Evolutionary conservation across 2,113 vertebrate genomes (phyloP).

Genomic region (Hippocampus abdominalis): DNA sequence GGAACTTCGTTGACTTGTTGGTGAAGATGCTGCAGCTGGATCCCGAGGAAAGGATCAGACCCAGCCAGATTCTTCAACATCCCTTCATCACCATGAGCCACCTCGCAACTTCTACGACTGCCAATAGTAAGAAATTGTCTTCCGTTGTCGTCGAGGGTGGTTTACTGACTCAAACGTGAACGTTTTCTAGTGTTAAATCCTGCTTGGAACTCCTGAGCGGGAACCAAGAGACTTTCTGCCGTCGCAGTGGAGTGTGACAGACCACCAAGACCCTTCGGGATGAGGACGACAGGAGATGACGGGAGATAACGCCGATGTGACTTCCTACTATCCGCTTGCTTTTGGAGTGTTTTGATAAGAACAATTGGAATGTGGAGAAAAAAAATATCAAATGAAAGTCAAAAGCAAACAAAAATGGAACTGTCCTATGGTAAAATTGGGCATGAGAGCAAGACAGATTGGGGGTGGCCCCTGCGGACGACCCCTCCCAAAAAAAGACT

Average conservation of each 20-base stretch:
- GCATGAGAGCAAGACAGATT: not conserved
- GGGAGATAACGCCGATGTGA: not conserved
- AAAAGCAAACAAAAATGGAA: not conserved
- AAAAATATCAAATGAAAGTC: not conserved
- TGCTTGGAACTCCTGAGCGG: not conserved
- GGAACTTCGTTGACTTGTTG: constrained; percentile 3
- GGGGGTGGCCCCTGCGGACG: too few relatives aligned
- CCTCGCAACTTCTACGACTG: not conserved
- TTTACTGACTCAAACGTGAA: not conserved
- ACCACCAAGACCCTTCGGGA: not conserved
- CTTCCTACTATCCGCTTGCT: not conserved
- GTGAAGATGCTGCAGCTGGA: constrained; percentile 9
- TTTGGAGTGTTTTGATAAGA: not conserved
- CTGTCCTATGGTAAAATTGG: not conserved
- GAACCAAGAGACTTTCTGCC: constrained; percentile 2
- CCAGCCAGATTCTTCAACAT: constrained; percentile 3
- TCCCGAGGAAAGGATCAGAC: not conserved
- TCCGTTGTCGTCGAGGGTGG: not conserved
- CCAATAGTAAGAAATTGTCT: constrained; percentile 5
- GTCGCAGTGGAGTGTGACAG: not conserved
- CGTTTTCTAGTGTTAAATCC: constrained; percentile 1
- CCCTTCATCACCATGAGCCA: constrained; percentile 13
- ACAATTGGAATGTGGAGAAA: not conserved
- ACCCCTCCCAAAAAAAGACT: not conserved
- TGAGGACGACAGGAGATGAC: not conserved